phyloP scores from a whole-genome alignment of 1,140 invertebrate species.

The Trypoxylus dichotomus region DNA sequence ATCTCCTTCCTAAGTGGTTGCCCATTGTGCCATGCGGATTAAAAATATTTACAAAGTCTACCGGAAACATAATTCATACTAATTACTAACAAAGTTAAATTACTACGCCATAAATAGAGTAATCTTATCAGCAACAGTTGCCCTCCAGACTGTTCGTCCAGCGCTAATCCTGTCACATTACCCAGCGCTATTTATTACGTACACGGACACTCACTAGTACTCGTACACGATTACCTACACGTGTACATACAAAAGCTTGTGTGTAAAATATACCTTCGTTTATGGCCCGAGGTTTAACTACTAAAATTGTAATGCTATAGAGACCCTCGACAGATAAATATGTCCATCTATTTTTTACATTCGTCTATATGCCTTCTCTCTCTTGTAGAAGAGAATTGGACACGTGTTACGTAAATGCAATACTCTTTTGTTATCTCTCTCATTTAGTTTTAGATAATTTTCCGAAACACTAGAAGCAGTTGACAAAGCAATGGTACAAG shows the following conservation, averaged over 20 bases:
- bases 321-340: background rate
- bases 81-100: constrained; percentile 23
- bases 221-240: background rate
- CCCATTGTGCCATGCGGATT: background rate
- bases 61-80: constrained; percentile 17
- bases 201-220: background rate
- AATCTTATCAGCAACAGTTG: constrained; percentile 25
- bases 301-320: background rate
- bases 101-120: constrained; percentile 9
- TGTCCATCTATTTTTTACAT: background rate
- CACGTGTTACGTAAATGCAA: background rate
- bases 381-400: background rate
- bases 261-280: background rate
- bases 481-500: too few relatives aligned
- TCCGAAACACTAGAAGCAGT: too few relatives aligned
- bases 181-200: constrained; percentile 10
- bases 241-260: background rate
- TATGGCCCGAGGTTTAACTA: background rate
- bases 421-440: background rate
- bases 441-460: background rate
- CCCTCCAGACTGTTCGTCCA: constrained; percentile 18
- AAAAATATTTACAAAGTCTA: background rate
- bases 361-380: background rate
- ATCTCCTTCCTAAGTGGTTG: background rate
- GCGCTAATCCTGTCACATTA: constrained; percentile 19